These are phyloP conservation scores for Alexandromys fortis DNA, from an alignment of 2,113 vertebrate species.

Conservation along the genomic window DNA sequence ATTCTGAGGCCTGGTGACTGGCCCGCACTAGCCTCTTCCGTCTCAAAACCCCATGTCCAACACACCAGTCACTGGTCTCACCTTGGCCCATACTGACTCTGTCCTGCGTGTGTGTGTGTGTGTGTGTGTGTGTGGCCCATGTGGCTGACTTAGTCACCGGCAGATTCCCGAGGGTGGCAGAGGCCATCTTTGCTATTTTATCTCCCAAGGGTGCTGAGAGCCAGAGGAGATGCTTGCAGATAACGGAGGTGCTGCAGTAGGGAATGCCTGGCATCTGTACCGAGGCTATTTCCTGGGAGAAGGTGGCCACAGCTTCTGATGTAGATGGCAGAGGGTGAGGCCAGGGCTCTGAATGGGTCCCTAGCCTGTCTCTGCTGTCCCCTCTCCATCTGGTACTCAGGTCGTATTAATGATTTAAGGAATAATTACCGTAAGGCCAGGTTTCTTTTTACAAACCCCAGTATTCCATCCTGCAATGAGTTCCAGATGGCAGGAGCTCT, in stretches of 20 bases:
- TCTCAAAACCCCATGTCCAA: background rate
- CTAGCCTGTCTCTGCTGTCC: constrained; percentile 39
- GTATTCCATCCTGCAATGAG: constrained; percentile 88
- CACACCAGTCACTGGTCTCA: background rate
- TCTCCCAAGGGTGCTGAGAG: background rate
- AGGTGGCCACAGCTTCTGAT: background rate
- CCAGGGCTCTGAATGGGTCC: background rate
- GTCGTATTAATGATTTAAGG: constrained; percentile 89
- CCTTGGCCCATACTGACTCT: background rate
- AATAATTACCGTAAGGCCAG: constrained; percentile 87
- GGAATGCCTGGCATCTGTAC: background rate
- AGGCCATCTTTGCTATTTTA: background rate
- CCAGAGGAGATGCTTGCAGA: background rate
- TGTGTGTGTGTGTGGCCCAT: fast-evolving
- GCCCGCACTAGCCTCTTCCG: background rate
- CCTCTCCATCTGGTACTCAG: constrained; percentile 82
- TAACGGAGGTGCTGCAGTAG: background rate
- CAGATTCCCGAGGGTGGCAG: background rate
- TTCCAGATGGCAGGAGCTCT: constrained; percentile 91
- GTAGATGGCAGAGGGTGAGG: background rate
- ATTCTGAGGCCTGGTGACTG: background rate
- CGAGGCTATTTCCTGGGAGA: constrained; percentile 1
- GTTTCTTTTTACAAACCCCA: constrained; percentile 87
- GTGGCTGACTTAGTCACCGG: background rate
- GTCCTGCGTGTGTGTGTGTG: background rate